phyloP scores from a whole-genome alignment of 1,140 invertebrate genomes.

The Arctopsyche grandis region DNA sequence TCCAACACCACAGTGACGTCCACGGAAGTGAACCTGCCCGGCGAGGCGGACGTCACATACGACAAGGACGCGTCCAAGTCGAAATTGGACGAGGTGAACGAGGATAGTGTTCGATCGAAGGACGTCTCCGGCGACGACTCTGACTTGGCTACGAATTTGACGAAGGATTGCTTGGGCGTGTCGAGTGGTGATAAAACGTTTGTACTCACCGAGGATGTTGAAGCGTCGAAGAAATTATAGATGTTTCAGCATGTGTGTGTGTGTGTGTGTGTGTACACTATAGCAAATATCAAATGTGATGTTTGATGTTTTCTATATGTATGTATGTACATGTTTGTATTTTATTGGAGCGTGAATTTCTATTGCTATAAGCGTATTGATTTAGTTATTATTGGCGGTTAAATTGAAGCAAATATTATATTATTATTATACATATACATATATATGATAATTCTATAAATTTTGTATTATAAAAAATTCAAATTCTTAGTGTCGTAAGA shows the following conservation, averaged over 20 bases:
- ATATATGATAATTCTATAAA: too few species aligned
- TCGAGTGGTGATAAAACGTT: slow-evolving; percentile 25
- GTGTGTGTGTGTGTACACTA: background rate
- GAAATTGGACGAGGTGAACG: slow-evolving; percentile 7
- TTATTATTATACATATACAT: too few species aligned
- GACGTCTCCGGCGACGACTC: slow-evolving; percentile 30
- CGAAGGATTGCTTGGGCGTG: slow-evolving; percentile 47
- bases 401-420: too few species aligned
- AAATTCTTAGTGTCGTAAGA: too few species aligned
- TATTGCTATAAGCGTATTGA: background rate
- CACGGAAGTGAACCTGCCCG: slow-evolving; percentile 44
- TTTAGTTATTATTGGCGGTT: too few species aligned
- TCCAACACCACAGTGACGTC: background rate
- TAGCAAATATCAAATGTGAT: too few species aligned
- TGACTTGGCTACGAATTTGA: slow-evolving; percentile 44
- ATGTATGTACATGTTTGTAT: background rate
- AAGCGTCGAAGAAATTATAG: background rate
- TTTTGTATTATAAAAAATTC: too few species aligned
- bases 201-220: background rate
- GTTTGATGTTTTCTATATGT: background rate
- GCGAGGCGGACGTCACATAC: slow-evolving; percentile 36
- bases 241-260: background rate
- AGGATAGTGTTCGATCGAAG: background rate
- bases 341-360: background rate
- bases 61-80: background rate